Evolutionary conservation across 2,888 invertebrate genomes (phyloP).

Genomic region (Arenicola marina): DNA sequence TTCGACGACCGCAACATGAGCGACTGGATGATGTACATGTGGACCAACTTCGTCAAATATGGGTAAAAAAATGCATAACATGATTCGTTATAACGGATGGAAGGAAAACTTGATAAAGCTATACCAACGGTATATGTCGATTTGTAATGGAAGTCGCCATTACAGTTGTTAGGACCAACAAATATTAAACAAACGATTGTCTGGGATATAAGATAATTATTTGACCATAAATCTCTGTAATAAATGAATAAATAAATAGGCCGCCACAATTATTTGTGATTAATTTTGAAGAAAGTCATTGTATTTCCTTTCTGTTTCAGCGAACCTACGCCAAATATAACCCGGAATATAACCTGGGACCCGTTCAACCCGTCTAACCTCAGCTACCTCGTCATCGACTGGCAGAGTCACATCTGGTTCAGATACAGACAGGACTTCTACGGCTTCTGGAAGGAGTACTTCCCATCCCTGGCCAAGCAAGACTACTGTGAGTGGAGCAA

Average conservation of each 20-base stretch:
- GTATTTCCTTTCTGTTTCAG: constrained; percentile 43
- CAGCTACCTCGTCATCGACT: constrained; percentile 52
- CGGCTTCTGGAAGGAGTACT: constrained; percentile 58
- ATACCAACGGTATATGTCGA: background rate
- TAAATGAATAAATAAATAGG: too few relatives aligned
- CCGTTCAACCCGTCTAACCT: constrained; percentile 56
- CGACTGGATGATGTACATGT: constrained; percentile 63
- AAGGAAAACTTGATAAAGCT: too few relatives aligned
- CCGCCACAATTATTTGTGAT: too few relatives aligned
- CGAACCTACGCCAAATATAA: constrained; percentile 51
- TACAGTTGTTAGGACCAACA: background rate
- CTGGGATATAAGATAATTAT: too few relatives aligned
- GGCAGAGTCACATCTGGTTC: constrained; percentile 43
- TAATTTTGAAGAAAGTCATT: too few relatives aligned
- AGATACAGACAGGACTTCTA: constrained; percentile 55
- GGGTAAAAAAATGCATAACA: constrained; percentile 52
- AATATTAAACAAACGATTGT: background rate
- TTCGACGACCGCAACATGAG: constrained; percentile 63
- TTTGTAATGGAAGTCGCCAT: background rate
- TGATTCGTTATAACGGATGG: too few relatives aligned
- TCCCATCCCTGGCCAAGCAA: constrained; percentile 43
- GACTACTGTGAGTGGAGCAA: constrained; percentile 31
- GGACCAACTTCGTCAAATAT: constrained; percentile 62
- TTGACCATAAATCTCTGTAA: too few relatives aligned
- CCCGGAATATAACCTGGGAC: constrained; percentile 52